phyloP scores from a whole-genome alignment of 92 coral and sea anemone species.

The Palythoa heliodiscus region DNA sequence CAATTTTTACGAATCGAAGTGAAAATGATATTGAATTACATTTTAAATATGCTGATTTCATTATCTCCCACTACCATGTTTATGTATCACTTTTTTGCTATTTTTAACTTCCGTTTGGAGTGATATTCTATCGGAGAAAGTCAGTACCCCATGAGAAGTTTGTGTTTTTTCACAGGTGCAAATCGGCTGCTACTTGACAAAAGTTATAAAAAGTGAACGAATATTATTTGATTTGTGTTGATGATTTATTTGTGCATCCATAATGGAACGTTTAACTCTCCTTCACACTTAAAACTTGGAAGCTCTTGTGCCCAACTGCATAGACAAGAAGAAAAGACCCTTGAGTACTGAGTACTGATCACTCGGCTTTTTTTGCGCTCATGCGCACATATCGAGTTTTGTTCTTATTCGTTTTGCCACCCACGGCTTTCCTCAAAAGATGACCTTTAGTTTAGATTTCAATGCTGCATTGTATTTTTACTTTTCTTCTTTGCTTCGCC shows the following conservation, averaged over 20 bases:
- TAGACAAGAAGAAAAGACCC: conserved; percentile 37
- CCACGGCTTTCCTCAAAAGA: not conserved
- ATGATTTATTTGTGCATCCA: conserved; percentile 81
- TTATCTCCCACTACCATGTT: conserved; percentile 66
- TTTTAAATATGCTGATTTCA: conserved; percentile 79
- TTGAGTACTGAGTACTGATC: conserved; percentile 21
- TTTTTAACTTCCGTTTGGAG: conserved; percentile 68
- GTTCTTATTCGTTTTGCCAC: not conserved
- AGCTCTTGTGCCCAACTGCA: conserved; percentile 56
- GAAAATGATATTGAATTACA: conserved; percentile 62
- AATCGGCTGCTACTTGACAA: conserved; percentile 72
- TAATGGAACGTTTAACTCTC: conserved; percentile 60
- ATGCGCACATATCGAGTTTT: conserved; percentile 27
- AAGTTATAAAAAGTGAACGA: conserved; percentile 80
- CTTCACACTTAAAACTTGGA: conserved; percentile 51
- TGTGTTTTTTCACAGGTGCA: conserved; percentile 68
- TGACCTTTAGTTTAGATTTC: conserved; percentile 9
- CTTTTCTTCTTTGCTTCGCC: not conserved
- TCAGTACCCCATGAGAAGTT: conserved; percentile 84
- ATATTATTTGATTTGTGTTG: conserved; percentile 80
- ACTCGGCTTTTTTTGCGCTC: conserved; percentile 16
- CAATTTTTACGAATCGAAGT: conserved; percentile 45
- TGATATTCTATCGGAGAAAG: conserved; percentile 63
- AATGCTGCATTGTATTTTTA: conserved; percentile 8
- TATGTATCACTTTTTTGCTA: conserved; percentile 80